Evolutionary conservation across 2,113 vertebrate species (phyloP), one percentile per base, ranked within the genome.

Genomic region (Trichechus manatus): DNA sequence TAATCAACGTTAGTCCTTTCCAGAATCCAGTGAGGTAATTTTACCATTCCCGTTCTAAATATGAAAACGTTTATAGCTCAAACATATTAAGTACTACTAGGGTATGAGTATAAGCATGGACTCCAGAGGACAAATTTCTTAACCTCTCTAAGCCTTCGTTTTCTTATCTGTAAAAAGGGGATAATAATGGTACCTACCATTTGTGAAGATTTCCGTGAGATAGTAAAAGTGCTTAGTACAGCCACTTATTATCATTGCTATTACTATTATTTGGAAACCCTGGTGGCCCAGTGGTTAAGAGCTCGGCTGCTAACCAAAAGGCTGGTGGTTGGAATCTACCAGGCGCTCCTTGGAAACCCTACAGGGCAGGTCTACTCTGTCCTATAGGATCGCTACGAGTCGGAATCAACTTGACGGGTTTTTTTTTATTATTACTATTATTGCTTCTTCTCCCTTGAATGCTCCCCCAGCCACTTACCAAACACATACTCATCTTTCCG

Each of bases 401-500:
- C 4, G 10, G 10, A 47, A 47, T 47, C 47, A 10, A 47, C 47
- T 7, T 47, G 47, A 47, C 10, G 47, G 10, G 10, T 47, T 47
- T 47, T 47, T 47, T 47, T 10, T 47, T 47, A 9, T 47, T 47
- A 47, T 47, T 47, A 10, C 47, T 47, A 6, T 47, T 44, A 63
- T 6, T 80, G 64, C 27, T 75, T 36, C 81, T 80, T 82, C 53
- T 83, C 77, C 39, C 68, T 68, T 14, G 66, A 96, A 87, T 64
- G 36, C 29, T 36, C 36, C 33, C 64, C 31, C 5, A 44, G 42
- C 4, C 87, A 81, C 64, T 95, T 87, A 78, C 15, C 87, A 63
- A 85, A 83, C 33, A 82, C 68, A 25, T 27, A 36, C 27, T 90
- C 77, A 64, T 87, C 72, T 36, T 89, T 95, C 75, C 53, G 78